These are phyloP conservation scores for Mesoligia furuncula DNA, from an alignment of 2,888 invertebrate genomes.

Conservation along the genomic window DNA sequence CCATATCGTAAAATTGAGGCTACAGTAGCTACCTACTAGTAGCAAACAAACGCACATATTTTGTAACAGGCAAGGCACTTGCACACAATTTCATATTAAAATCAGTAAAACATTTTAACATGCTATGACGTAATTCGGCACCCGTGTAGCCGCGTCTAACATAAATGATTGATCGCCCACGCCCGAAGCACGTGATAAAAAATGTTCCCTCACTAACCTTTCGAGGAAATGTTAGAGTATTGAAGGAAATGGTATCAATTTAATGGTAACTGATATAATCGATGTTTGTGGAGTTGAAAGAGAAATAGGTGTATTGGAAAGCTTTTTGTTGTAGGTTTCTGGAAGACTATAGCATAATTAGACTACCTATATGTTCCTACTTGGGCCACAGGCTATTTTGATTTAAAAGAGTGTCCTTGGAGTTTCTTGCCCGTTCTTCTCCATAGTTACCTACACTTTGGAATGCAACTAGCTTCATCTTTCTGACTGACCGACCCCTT, in stretches of 20 bases:
- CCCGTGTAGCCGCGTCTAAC: conserved; percentile 31
- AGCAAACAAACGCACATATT: background rate
- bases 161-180: conserved; percentile 62
- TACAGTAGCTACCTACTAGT: too few relatives aligned
- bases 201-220: conserved; percentile 40
- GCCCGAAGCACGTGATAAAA: conserved; percentile 56
- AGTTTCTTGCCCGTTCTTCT: too few relatives aligned
- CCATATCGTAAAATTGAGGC: too few relatives aligned
- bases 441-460: too few relatives aligned
- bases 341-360: too few relatives aligned
- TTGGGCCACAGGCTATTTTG: too few relatives aligned
- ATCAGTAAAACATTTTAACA: conserved; percentile 41
- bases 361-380: too few relatives aligned
- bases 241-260: conserved; percentile 43
- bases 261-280: conserved; percentile 41
- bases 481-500: too few relatives aligned
- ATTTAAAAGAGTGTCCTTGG: too few relatives aligned
- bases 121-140: conserved; percentile 28
- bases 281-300: conserved; percentile 18
- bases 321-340: background rate
- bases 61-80: background rate
- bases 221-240: conserved; percentile 35
- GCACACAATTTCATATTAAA: conserved; percentile 23
- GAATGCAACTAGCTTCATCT: too few relatives aligned
- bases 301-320: background rate